Percentiles rank a stretch among this genome's conserved stretches.
Evolutionary conservation across 2,113 vertebrate genomes (phyloP).

Genomic region (Xiphophorus maculatus): DNA sequence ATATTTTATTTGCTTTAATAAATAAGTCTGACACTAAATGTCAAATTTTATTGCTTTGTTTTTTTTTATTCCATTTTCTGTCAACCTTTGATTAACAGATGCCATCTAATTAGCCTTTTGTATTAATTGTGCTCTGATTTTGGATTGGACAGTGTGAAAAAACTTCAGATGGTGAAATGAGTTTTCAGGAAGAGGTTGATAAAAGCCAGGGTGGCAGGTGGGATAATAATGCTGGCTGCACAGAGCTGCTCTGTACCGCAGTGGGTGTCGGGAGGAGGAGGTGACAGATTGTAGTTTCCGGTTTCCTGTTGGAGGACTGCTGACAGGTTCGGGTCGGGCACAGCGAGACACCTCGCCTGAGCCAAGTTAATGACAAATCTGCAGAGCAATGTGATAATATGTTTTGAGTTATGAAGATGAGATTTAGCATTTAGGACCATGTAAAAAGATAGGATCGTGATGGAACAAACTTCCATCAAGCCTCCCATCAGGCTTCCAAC

Average conservation of each 20-base stretch:
- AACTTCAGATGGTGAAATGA: constrained; percentile 3
- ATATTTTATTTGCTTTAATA: not conserved
- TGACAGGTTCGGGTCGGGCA: constrained; percentile 35
- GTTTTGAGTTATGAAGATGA: constrained; percentile 1
- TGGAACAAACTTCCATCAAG: not conserved
- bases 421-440: not conserved
- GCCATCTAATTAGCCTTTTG: not conserved
- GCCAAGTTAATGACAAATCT: constrained; percentile 56
- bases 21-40: not conserved
- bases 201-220: constrained; percentile 15
- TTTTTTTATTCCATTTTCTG: not conserved
- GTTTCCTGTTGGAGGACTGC: constrained; percentile 47
- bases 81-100: not conserved
- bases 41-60: not conserved
- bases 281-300: constrained; percentile 72
- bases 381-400: constrained; percentile 43
- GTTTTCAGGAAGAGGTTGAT: constrained; percentile 22
- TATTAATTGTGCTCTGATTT: not conserved
- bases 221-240: constrained; percentile 12
- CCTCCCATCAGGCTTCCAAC: no score
- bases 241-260: constrained; percentile 34
- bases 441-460: not conserved
- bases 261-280: constrained; percentile 18
- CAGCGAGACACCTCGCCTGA: constrained; percentile 34
- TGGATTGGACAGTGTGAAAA: not conserved